Conservation (phyloP, 2,113 vertebrate genomes). For the Dinomys branickii region DNA sequence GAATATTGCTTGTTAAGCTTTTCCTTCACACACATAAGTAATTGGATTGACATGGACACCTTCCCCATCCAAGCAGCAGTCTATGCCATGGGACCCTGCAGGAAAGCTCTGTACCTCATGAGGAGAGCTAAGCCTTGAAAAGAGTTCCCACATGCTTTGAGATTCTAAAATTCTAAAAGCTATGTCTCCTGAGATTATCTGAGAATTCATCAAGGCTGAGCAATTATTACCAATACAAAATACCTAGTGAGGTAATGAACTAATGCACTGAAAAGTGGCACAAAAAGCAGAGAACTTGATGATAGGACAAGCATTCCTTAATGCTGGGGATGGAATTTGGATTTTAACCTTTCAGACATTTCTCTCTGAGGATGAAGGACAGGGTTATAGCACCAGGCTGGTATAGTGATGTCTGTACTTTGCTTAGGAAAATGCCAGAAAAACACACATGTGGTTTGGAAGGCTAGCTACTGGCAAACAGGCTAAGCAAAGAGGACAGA, state of each 20-base stretch:
- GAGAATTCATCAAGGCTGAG: slow-evolving; percentile 25
- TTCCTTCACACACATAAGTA: background rate
- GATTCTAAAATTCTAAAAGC: slow-evolving; percentile 16
- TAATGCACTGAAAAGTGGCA: background rate
- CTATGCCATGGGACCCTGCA: background rate
- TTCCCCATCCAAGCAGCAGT: background rate
- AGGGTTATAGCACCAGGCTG: background rate
- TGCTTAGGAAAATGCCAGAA: background rate
- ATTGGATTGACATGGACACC: background rate
- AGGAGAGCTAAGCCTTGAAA: background rate
- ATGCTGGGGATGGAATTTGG: background rate
- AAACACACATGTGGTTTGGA: background rate
- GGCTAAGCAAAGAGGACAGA: background rate
- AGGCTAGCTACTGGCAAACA: background rate
- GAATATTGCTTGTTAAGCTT: background rate
- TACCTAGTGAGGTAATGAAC: background rate
- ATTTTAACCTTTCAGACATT: background rate
- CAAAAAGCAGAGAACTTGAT: background rate
- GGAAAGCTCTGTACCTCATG: background rate
- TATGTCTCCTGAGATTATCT: background rate
- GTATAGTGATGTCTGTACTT: background rate
- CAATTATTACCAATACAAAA: background rate
- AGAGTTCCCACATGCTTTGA: background rate
- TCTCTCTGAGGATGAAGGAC: background rate
- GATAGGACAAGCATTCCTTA: background rate